Base-by-base conservation (phyloP, 2,797 vertebrate species). In the Manis crassicaudata region DNA sequence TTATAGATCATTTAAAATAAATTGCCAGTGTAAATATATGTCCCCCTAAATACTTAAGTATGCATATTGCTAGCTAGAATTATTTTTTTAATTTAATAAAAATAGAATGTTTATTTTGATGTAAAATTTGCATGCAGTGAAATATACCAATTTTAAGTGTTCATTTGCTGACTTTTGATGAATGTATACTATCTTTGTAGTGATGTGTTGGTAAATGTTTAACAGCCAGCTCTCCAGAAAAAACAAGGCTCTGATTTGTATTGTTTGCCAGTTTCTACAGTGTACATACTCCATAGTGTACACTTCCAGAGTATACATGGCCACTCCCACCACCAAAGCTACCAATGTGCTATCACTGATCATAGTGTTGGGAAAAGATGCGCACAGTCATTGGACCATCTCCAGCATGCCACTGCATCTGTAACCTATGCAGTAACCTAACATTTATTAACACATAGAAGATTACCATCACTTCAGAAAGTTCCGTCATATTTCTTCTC, bases 401-500 rank as follows among this genome's bases (percentile, higher is more conserved):
- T 83, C 46, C 21, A 80, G n/a, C 46, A 81, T 6, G 88, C 25
- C 18, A 46, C n/a, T 87, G 40, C 32, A 82, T 73, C 58, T 68
- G 3, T 63, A 46, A 46, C 43, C 43, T 46, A 46, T 46, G 43
- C 43, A 46, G 7, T 84, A 75, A 14, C 80, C 14, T 89, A 90
- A 83, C 43, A 18, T 58, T 25, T 89, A 6, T 76, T 21, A 89
- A 87, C 90, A 85, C 35, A 14, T 27, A 37, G 68, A 52, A 73
- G n/a, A 79, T 94, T 73, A 29, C 35, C 50, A 29, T 92, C 81
- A 72, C 56, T n/a, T 40, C 72, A 92, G 63, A 92, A 95, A 87
- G 20, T 96, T 83, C 20, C 12, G 62, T 82, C 52, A 62, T 92
- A 86, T 27, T 92, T 96, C 52, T 80, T 94, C 86, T 79, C 35